These are phyloP conservation scores for Caenorhabditis remanei DNA, from an alignment of 1,140 invertebrate species.

Conservation along the genomic window DNA sequence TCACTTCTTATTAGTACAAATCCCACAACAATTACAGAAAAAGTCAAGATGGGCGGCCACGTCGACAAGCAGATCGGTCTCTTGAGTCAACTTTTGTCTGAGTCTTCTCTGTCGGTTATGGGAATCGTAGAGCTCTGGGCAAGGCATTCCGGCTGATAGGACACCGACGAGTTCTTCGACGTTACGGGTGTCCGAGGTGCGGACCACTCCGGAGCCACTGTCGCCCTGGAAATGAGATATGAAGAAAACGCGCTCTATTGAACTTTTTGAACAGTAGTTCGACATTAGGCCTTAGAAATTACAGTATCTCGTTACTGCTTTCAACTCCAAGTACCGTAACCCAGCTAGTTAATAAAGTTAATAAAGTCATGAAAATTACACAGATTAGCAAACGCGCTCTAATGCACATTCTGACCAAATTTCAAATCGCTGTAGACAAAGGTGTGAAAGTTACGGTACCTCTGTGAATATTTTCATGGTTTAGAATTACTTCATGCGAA, in stretches of 20 bases:
- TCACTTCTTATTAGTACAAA: not conserved
- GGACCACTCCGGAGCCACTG: slow-evolving; percentile 24
- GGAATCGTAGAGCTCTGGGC: slow-evolving; percentile 30
- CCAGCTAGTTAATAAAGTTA: too few relatives aligned
- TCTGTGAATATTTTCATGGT: too few relatives aligned
- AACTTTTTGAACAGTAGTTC: too few relatives aligned
- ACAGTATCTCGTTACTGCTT: too few relatives aligned
- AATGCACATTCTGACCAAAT: too few relatives aligned
- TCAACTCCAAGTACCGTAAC: too few relatives aligned
- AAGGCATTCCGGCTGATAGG: slow-evolving; percentile 2
- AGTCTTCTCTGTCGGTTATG: not conserved
- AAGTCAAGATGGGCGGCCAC: not conserved
- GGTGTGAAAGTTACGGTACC: too few relatives aligned
- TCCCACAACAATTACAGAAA: slow-evolving; percentile 32
- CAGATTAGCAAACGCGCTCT: too few relatives aligned
- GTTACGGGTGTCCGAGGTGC: slow-evolving; percentile 22
- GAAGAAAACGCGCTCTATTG: too few relatives aligned
- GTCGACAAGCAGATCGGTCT: slow-evolving; percentile 36
- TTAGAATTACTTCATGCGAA: too few relatives aligned
- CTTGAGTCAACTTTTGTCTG: not conserved
- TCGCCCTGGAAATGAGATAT: not conserved
- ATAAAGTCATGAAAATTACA: too few relatives aligned
- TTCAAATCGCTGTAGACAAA: too few relatives aligned
- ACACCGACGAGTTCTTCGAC: slow-evolving; percentile 24
- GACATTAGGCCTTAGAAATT: not conserved